Base-by-base conservation (phyloP, 2,797 vertebrate species). In the Typhlichthys subterraneus region DNA sequence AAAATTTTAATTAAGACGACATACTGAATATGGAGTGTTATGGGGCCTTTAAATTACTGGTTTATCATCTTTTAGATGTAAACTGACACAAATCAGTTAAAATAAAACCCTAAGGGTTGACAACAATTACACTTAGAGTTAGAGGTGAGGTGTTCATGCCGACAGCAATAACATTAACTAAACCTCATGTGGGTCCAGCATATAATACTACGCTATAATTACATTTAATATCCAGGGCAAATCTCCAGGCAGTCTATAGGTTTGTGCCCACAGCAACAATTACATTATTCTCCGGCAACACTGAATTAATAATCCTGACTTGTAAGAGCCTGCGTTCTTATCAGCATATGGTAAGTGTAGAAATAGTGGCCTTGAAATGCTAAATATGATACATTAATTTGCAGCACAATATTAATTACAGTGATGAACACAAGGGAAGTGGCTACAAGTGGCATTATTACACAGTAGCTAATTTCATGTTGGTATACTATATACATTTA, bases 301-400 rank as follows among this genome's bases (percentile, higher is more conserved):
- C 54, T 84, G 73, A 84, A 82, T 87, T 83, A 80, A 85, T 86
- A 84, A 84, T 75, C 78, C 77, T 79, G 65, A 70, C 52, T 29
- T 53, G 70, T 58, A 69, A 49, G 47, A 81, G 60, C 78, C 70
- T 84, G 85, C 81, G 77, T 75, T 86, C 68, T 68, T 70, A 75
- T 69, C 54, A 75, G 73, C 57, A 76, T 74, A 50, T 53, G 64
- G 67, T 52, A 67, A 60, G 63, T 76, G 74, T 57, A 81, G 53
- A 69, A 70, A 50, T 12, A 33, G 31, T 50, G 53, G 33, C 65
- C 14, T 13, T 14, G 12, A 49, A 49, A 49, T 70, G 57, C 61
- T 77, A 59, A 59, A 51, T 12, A 70, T 58, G 72, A 67, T 70
- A 61, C 81, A 72, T 64, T 57, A 69, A 63, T 60, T 65, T 57